Evolutionary conservation across 2,797 vertebrate genomes (phyloP).

Genomic region (Anguilla anguilla): DNA sequence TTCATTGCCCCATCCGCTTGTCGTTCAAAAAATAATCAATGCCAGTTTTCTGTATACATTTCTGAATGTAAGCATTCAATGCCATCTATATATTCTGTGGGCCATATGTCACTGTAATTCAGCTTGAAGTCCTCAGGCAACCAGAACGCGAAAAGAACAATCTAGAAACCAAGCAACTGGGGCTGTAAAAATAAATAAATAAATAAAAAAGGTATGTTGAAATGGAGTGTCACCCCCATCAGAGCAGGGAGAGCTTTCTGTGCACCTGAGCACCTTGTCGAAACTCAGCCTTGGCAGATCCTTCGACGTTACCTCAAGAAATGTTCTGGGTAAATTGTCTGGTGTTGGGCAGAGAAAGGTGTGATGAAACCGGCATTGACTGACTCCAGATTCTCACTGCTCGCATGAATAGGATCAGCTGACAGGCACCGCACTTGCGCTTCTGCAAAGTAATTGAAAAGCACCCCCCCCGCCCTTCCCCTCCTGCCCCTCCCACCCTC

Average conservation of each 20-base stretch:
- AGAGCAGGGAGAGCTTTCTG: slow-evolving; percentile 33
- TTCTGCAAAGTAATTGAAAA: slow-evolving; percentile 13
- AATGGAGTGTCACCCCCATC: slow-evolving; percentile 49
- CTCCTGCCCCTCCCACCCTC: not conserved
- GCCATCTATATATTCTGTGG: not conserved
- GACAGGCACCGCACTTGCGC: not conserved
- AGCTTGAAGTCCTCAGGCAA: not conserved
- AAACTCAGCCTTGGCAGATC: slow-evolving; percentile 36
- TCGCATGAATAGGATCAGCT: slow-evolving; percentile 9
- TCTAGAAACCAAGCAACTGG: not conserved
- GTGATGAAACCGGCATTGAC: slow-evolving; percentile 23
- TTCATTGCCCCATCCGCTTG: not conserved
- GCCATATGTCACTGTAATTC: not conserved
- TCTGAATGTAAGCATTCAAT: not conserved
- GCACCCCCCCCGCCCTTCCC: not conserved
- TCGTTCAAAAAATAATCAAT: not conserved
- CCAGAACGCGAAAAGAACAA: not conserved
- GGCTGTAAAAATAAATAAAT: not conserved
- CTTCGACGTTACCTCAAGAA: slow-evolving; percentile 14
- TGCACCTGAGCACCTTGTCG: slow-evolving; percentile 31
- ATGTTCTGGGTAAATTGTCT: slow-evolving; percentile 38
- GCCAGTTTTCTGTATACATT: too few relatives aligned
- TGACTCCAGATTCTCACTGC: not conserved
- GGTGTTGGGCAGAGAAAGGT: not conserved
- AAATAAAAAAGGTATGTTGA: not conserved